Percentiles rank a stretch among this genome's conserved stretches.
phyloP scores from a whole-genome alignment of 2,797 vertebrate species.

The Petrocephalus sullivani region DNA sequence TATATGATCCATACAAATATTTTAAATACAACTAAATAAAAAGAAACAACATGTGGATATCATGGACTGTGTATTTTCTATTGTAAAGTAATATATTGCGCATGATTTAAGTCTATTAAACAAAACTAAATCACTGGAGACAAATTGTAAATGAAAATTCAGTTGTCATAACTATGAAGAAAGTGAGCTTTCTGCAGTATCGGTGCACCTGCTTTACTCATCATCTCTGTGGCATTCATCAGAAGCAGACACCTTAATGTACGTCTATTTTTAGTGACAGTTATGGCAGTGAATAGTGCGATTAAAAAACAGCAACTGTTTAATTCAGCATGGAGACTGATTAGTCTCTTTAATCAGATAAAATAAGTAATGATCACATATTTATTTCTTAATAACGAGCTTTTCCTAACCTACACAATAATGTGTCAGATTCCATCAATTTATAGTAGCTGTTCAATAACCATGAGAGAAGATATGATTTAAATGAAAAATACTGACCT shows the following conservation, averaged over 20 bases:
- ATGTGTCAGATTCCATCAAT: neutral
- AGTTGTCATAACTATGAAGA: neutral
- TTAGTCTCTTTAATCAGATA: neutral
- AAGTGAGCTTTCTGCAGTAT: neutral
- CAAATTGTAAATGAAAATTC: neutral
- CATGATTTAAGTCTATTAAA: neutral
- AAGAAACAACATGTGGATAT: neutral
- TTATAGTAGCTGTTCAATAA: neutral
- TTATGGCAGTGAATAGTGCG: neutral
- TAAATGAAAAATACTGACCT: neutral
- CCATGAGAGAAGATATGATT: neutral
- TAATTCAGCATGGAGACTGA: neutral
- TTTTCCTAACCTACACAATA: neutral
- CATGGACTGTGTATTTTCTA: neutral
- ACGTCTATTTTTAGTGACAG: neutral
- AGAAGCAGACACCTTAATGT: neutral
- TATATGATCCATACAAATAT: conserved; percentile 11
- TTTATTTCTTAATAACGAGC: neutral
- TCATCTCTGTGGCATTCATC: neutral
- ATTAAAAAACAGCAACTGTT: neutral
- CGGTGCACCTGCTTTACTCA: neutral
- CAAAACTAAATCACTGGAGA: neutral
- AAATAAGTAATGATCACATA: neutral
- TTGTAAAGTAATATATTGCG: neutral
- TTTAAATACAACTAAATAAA: conserved; percentile 11